Base-by-base conservation (phyloP, 2,797 vertebrate genomes). In the Enteromius viviparus region DNA sequence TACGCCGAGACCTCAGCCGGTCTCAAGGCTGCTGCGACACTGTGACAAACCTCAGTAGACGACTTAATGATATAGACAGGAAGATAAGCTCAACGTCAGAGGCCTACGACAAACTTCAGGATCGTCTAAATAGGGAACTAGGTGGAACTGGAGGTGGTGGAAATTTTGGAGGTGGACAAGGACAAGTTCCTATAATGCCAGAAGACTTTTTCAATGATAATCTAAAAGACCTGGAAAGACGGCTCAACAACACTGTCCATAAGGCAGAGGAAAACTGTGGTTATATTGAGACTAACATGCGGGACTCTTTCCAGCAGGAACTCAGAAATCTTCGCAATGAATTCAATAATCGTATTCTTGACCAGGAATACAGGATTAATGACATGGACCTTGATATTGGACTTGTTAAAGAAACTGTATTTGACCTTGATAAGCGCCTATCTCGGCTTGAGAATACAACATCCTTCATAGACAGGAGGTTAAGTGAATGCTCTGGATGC, bases 21-120 rank as follows among this genome's bases (percentile, higher is more conserved):
- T 87, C 92, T 5, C 90, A 92, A 65, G 91, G 90, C 42, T 96
- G 95, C 91, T 97, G 94, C 6, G 45, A 88, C 26, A 88, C 86
- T 0, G 45, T 94, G 0, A n/a, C 47, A 0, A 94, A 96, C 74
- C 90, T 96, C 60, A 92, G 88, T 66, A 89, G 81, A 1, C 92
- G 93, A 15, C 32, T 98, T 66, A 91, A 86, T 0, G 94, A 96
- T 2, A 87, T 95, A 0, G 96, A 97, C 85, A 93, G 89, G 58
- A 96, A 95, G 84, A 90, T 97, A 53, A 94, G 92, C 2, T 91
- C 91, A 0, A 91, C 93, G 12, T 94, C 94, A 0, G 94, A 95
- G 81, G 91, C 92, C 0, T 91, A 93, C 0, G 91, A 91, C 0
- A 83, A 75, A 21, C 87, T 96, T 1, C 93, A 94, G 0, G 92